Percentiles rank a stretch among this genome's conserved stretches.
Evolutionary conservation across 2,113 vertebrate species (phyloP).

Genomic region (Heterochromis multidens): DNA sequence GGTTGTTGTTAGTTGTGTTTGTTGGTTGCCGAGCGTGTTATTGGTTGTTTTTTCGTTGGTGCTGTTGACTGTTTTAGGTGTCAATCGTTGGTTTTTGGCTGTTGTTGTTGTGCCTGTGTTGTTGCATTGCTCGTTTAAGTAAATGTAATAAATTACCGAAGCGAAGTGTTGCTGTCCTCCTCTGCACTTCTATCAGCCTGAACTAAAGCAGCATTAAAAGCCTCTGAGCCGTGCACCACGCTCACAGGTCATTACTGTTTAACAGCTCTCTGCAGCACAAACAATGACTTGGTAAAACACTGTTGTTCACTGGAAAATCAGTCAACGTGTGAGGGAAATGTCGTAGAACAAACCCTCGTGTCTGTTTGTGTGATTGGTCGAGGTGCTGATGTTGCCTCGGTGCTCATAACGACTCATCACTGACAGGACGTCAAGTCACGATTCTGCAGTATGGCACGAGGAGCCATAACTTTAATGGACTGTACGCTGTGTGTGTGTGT

Average conservation of each 20-base stretch:
- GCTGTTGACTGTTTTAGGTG: too few species aligned
- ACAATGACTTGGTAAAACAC: not conserved
- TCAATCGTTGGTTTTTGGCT: too few species aligned
- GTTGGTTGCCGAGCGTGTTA: too few species aligned
- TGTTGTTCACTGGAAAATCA: not conserved
- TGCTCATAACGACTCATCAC: not conserved
- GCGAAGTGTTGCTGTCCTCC: not conserved
- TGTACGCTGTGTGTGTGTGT: not conserved
- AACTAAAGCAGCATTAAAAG: not conserved
- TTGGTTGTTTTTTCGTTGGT: too few species aligned
- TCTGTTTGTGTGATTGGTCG: not conserved
- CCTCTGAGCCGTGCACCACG: not conserved
- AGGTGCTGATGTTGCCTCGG: not conserved
- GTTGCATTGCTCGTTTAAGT: not conserved
- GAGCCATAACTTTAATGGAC: not conserved
- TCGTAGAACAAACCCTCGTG: not conserved
- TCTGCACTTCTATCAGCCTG: not conserved
- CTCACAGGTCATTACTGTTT: not conserved
- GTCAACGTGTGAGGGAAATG: not conserved
- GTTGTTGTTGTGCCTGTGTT: not conserved
- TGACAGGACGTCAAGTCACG: slow-evolving; percentile 6
- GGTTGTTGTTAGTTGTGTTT: too few species aligned
- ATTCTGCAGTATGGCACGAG: not conserved
- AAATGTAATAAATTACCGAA: not conserved
- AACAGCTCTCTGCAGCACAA: not conserved